Evolutionary conservation across 1,140 invertebrate genomes (phyloP).

Genomic region (Rhyacophila brunnea): DNA sequence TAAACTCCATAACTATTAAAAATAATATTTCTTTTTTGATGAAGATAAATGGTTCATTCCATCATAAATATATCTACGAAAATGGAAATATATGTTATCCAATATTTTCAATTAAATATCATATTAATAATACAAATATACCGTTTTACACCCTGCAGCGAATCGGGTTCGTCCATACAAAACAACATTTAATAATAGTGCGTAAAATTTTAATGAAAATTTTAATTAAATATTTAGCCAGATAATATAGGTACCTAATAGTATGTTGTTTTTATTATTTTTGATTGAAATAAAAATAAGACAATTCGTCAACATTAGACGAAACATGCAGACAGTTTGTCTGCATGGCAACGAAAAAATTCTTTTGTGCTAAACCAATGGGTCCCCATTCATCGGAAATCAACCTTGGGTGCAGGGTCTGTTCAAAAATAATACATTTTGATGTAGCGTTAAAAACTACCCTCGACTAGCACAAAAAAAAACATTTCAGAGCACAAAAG

Average conservation of each 20-base stretch:
- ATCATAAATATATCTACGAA: too few relatives aligned
- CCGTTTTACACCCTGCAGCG: constrained; percentile 5
- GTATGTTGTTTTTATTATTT: background rate
- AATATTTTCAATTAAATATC: too few relatives aligned
- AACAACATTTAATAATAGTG: constrained; percentile 2
- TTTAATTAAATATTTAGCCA: too few relatives aligned
- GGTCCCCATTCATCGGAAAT: constrained; percentile 20
- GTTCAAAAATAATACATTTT: constrained; percentile 23
- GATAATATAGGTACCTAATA: too few relatives aligned
- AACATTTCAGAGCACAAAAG: constrained; percentile 17
- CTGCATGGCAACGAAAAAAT: constrained; percentile 8
- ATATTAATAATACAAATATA: too few relatives aligned
- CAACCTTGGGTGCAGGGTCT: constrained; percentile 19
- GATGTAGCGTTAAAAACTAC: constrained; percentile 20
- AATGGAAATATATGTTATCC: too few relatives aligned
- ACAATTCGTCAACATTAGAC: constrained; percentile 8
- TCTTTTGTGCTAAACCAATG: constrained; percentile 22
- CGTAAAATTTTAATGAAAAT: too few relatives aligned
- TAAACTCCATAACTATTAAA: too few relatives aligned
- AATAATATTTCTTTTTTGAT: too few relatives aligned
- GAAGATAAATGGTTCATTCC: too few relatives aligned
- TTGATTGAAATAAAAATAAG: constrained; percentile 3
- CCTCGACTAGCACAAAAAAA: constrained; percentile 19
- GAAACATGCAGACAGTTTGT: constrained; percentile 13
- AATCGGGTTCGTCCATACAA: constrained; percentile 3